Conservation (phyloP, 2,888 invertebrate species). For the Polia nebulosa region DNA sequence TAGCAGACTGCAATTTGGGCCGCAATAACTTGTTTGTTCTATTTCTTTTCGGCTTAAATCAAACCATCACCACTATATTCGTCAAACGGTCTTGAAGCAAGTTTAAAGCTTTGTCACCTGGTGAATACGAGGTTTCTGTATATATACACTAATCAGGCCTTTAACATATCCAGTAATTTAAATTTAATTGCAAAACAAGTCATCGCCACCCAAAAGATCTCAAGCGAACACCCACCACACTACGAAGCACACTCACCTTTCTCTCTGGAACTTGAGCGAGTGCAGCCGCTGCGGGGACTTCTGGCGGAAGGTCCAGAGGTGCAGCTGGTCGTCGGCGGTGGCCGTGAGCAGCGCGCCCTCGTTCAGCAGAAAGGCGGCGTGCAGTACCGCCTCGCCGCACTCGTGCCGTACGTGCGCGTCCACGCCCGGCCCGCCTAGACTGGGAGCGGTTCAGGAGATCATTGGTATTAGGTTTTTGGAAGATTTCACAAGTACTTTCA, state of each 20-base stretch:
- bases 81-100: neutral
- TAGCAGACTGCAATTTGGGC: neutral
- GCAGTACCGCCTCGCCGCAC: conserved; percentile 94
- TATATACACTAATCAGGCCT: too few species aligned
- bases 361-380: conserved; percentile 98
- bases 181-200: too few species aligned
- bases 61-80: neutral
- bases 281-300: conserved; percentile 98
- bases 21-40: conserved; percentile 16
- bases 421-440: conserved; percentile 99
- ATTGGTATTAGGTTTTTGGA: conserved; percentile 17
- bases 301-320: conserved; percentile 99
- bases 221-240: conserved; percentile 2
- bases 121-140: neutral
- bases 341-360: conserved; percentile 99
- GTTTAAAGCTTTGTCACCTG: neutral
- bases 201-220: neutral
- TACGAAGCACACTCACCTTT: conserved; percentile 92
- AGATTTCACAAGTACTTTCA: neutral
- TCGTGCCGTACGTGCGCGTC: conserved; percentile 98
- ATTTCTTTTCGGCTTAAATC: neutral
- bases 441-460: conserved; percentile 85
- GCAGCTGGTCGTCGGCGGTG: conserved; percentile 98
- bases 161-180: too few species aligned
- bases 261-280: conserved; percentile 99